Percentiles rank a stretch among this genome's conserved stretches.
phyloP scores from a whole-genome alignment of 2,888 invertebrate species.

The Drosophila lacicola region DNA sequence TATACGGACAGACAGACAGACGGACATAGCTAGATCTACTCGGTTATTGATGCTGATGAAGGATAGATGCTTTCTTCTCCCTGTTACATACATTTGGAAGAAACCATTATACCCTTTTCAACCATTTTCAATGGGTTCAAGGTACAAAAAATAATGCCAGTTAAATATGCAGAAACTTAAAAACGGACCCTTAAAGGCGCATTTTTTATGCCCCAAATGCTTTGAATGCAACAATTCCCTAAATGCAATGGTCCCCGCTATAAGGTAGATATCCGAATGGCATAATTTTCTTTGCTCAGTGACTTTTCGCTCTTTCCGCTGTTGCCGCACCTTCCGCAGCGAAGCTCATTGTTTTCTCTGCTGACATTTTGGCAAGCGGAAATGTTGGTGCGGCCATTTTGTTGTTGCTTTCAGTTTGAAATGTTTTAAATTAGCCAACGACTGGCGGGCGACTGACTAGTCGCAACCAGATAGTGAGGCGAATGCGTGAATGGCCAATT shows the following conservation, averaged over 20 bases:
- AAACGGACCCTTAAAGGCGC: not conserved
- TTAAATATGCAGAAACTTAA: not conserved
- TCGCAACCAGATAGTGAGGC: not conserved
- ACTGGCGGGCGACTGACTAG: not conserved
- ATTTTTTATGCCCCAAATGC: not conserved
- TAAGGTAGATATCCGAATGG: constrained; percentile 8
- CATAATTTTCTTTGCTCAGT: constrained; percentile 1
- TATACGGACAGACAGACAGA: too few species aligned
- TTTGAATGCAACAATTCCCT: constrained; percentile 1
- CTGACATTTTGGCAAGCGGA: constrained; percentile 8
- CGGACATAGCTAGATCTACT: too few species aligned
- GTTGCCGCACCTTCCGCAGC: not conserved
- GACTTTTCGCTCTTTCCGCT: constrained; percentile 9
- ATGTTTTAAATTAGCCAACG: not conserved
- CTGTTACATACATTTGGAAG: too few species aligned
- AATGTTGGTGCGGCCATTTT: constrained; percentile 13
- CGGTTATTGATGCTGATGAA: too few species aligned
- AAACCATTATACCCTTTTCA: too few species aligned
- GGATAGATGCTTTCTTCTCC: too few species aligned
- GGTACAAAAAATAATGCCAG: too few species aligned
- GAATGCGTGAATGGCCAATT: not conserved
- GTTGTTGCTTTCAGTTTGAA: not conserved
- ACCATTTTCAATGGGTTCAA: too few species aligned
- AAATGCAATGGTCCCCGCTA: constrained; percentile 9
- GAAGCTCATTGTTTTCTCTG: constrained; percentile 6